Conservation (phyloP, 1,140 invertebrate species). For the Globodera rostochiensis region DNA sequence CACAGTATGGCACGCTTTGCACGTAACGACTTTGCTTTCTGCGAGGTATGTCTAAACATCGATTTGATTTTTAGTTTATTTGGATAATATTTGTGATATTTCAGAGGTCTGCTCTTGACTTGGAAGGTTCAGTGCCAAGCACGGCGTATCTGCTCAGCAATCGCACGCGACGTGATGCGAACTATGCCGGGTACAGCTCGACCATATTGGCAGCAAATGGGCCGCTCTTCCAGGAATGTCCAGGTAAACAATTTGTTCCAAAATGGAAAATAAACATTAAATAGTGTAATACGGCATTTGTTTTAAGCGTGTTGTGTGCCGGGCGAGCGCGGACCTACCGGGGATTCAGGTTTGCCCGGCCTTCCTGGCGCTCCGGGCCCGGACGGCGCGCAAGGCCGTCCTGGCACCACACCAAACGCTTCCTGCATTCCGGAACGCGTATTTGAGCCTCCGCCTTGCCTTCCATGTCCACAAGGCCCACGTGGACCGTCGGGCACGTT, state of each 20-base stretch:
- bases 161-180: constrained; percentile 30
- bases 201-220: constrained; percentile 53
- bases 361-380: constrained; percentile 61
- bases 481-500: constrained; percentile 53
- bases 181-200: constrained; percentile 62
- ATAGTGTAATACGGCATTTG: not conserved
- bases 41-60: constrained; percentile 49
- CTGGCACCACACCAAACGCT: constrained; percentile 64
- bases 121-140: constrained; percentile 39
- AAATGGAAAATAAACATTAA: constrained; percentile 24
- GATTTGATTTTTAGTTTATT: constrained; percentile 9
- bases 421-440: constrained; percentile 65
- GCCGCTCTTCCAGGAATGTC: constrained; percentile 64
- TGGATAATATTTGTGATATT: not conserved
- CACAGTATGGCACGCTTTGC: constrained; percentile 55
- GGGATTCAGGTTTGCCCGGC: constrained; percentile 62
- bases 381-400: constrained; percentile 62
- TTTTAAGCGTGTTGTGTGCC: constrained; percentile 62
- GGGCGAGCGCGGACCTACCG: constrained; percentile 60
- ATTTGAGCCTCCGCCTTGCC: constrained; percentile 64
- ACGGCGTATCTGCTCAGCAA: not conserved
- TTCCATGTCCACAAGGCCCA: constrained; percentile 64
- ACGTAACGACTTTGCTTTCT: constrained; percentile 58
- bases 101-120: constrained; percentile 40
- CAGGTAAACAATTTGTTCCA: constrained; percentile 43